Evolutionary conservation across 2,797 vertebrate genomes (phyloP).

Genomic region (Hephaestus fuliginosus): DNA sequence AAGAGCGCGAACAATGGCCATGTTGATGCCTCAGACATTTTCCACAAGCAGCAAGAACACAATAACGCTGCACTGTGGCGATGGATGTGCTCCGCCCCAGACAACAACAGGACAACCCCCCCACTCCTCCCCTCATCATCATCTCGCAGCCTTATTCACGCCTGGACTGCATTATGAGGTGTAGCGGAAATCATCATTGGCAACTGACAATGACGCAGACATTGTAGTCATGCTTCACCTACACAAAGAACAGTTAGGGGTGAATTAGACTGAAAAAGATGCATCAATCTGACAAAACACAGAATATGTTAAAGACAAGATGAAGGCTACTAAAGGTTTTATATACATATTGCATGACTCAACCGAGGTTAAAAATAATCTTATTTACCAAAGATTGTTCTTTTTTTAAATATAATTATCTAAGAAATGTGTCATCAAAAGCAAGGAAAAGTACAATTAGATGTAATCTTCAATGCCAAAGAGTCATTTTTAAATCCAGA

Average conservation of each 20-base stretch:
- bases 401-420: background rate
- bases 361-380: background rate
- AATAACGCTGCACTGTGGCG: constrained; percentile 58
- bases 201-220: constrained; percentile 63
- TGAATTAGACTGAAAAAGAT: constrained; percentile 6
- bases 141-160: constrained; percentile 57
- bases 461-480: too few relatives aligned
- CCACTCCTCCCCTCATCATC: background rate
- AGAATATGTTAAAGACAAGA: background rate
- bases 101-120: constrained; percentile 54
- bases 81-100: constrained; percentile 64
- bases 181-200: constrained; percentile 68
- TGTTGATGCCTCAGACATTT: constrained; percentile 65
- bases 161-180: constrained; percentile 77
- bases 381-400: background rate
- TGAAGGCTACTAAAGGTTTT: background rate
- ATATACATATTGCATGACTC: background rate
- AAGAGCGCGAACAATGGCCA: constrained; percentile 54
- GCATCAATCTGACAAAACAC: constrained; percentile 1
- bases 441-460: background rate
- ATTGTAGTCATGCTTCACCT: constrained; percentile 36
- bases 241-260: constrained; percentile 42
- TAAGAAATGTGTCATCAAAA: background rate
- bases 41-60: constrained; percentile 49
- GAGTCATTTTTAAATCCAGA: constrained; percentile 1